Evolutionary conservation across 2,888 invertebrate genomes (phyloP), one percentile per base, ranked within the genome.

Genomic region (Drosophila yooni): DNA sequence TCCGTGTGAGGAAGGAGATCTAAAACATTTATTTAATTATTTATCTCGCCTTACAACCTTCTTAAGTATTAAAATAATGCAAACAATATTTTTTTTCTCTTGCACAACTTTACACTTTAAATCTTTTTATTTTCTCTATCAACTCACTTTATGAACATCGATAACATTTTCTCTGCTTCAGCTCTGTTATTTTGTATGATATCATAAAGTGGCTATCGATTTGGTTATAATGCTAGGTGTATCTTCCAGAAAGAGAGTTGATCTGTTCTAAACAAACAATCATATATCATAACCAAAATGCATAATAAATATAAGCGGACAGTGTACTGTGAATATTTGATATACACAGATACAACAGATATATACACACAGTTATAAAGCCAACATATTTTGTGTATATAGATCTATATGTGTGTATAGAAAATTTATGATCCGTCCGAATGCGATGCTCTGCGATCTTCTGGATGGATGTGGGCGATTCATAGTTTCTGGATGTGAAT

Each of bases 401-500:
- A 27, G 6, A n/a, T 15, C 2, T 34, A 36, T n/a, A 15, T 50
- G 21, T 54, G 18, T 52, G 29, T 63, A 57, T 46, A 54, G 21
- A 62, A 59, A 66, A 84, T 78, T 75, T 80, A 75, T 67, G 64
- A 63, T 76, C 67, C 66, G 62, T 58, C 36, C 62, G 15, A 46
- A 63, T 43, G 70, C 51, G 53, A 57, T 40, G 50, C 18, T 51
- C 18, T 52, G 54, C 31, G 54, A 50, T 46, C 38, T 38, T 38
- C 18, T 38, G 29, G 18, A 50, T 50, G 50, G 27, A 29, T 50
- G 50, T 50, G 50, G 62, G 54, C 59, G 50, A 66, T 43, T 66
- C 63, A 64, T 58, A 31, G 40, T 46, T 33, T 48, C 31, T 61
- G 48, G 46, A 38, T 65, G 71, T 48, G 46, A 7, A 3, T 25